Evolutionary conservation across 2,888 invertebrate species (phyloP), one percentile per base, ranked within the genome.

Genomic region (Sinohyriopsis cumingii): DNA sequence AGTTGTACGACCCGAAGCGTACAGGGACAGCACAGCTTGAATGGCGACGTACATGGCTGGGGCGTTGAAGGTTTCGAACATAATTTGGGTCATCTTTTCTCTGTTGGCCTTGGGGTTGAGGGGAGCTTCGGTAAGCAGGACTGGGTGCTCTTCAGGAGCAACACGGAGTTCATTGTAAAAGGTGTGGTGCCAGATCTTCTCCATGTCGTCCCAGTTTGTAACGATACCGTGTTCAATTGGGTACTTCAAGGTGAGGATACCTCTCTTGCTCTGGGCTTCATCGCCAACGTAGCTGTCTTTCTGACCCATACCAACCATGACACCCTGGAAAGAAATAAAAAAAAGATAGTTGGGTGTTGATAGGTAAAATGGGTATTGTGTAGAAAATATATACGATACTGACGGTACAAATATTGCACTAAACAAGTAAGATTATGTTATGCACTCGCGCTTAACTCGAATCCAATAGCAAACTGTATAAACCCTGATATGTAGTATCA

Each of bases 271-370:
- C 92, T 97, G 97, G 88, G 97, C 97, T 92, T 97, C 97, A 90
- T 97, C 97, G 73, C 97, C 97, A 72, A 97, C 97, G 91, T 97
- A 97, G 81, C 95, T 95, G 92, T 97, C 97, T 92, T 97, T 97
- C 92, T 97, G 97, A 85, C 97, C 97, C 97, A 97, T 97, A 90
- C 97, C 97, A 88, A 97, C 97, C 97, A 97, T 97, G 77, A 92
- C 91, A 86, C 91, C 91, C 84, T 83, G 69, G 55, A 79, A 71
- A 18, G 57, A 24, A 55, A 66, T 65, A 22, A 28, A 19, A 70
- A 65, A 22, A 45, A 45, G 45, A 45, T 45, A 45, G 92, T 91
- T 72, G 91, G 91, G 86, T 92, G 91, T 76, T 91, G 91, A 68
- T 92, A 86, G 72, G 91, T 91, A 62, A 92, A 45, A 45, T 1